Conservation (phyloP, 2,113 vertebrate genomes). For the Carassius auratus region DNA sequence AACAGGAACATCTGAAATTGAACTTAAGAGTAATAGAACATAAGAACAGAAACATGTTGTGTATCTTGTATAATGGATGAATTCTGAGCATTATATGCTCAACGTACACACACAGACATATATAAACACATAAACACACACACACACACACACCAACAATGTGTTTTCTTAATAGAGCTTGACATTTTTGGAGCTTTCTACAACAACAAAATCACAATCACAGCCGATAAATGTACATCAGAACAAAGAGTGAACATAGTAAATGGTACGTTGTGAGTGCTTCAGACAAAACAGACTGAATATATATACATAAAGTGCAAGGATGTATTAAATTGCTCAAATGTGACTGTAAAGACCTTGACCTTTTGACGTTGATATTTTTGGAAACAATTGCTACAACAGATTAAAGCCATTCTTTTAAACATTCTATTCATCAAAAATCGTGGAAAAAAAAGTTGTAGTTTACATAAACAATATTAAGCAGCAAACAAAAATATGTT, state of each 20-base stretch:
- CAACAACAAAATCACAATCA: background rate
- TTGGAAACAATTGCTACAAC: no score
- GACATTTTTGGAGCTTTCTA: background rate
- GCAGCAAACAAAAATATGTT: no score
- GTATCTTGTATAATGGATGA: background rate
- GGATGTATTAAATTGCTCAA: no score
- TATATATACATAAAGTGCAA: no score
- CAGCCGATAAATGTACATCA: background rate
- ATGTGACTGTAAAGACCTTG: no score
- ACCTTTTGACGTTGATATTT: no score
- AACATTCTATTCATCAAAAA: no score
- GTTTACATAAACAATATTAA: no score
- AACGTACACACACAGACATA: background rate
- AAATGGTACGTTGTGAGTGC: background rate
- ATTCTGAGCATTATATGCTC: background rate
- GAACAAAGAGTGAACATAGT: background rate
- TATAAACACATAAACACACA: background rate
- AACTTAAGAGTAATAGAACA: background rate
- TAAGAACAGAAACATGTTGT: background rate
- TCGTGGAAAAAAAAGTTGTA: no score
- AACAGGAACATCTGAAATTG: background rate
- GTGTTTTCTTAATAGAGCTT: background rate
- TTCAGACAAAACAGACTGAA: no score
- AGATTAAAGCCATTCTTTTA: no score
- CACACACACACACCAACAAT: background rate